Evolutionary conservation across 53 echinoderm and acorn worm genomes (phyloP), one percentile per base, ranked within the genome.

Genomic region (Arbacia lixula): DNA sequence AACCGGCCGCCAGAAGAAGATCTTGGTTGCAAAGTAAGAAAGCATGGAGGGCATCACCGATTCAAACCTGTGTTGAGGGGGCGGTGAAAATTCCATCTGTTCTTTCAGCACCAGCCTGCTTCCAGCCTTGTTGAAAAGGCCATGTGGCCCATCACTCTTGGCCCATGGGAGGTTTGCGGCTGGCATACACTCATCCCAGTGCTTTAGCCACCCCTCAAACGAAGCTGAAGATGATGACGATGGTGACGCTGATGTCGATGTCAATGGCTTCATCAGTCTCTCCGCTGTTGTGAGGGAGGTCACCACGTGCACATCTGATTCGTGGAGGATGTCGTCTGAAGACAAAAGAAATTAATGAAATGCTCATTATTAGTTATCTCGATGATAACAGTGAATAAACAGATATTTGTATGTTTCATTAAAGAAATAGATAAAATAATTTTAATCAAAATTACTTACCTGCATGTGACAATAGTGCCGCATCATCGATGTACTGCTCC

Each of bases 101-200:
- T 3, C 12, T 14, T 14, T 69, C 5, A 69, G 16, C n/a, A 25
- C 8, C 3, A 9, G 5, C 40, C 28, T 83, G 83, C 26, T 16
- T 24, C 22, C 63, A 16, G 55, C 50, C 1, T 0, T 30, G 1
- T 28, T 66, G 41, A 83, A 88, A 1, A 88, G 58, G 3, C 87
- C 88, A 60, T 88, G 41, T 58, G 72, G 83, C 73, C 88, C 88
- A 63, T 88, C 88, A 58, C 26, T 83, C 83, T 88, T 88, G 6
- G 72, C 14, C 88, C 88, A 88, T 36, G n/a, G 63, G 27, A 88
- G 35, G 46, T 88, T 88, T 22, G 66, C 39, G 36, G 84, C 10
- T 52, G 41, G 74, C 64, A 88, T 88, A 20, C 61, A 71, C 29
- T 76, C 42, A 46, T 88, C 89, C 89, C 89, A 88, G 52, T 28